A percentile compares a stretch with the other conserved stretches of the same genome.
Evolutionary conservation across 2,113 vertebrate genomes (phyloP).

Genomic region (Ancistrus triradiatus): DNA sequence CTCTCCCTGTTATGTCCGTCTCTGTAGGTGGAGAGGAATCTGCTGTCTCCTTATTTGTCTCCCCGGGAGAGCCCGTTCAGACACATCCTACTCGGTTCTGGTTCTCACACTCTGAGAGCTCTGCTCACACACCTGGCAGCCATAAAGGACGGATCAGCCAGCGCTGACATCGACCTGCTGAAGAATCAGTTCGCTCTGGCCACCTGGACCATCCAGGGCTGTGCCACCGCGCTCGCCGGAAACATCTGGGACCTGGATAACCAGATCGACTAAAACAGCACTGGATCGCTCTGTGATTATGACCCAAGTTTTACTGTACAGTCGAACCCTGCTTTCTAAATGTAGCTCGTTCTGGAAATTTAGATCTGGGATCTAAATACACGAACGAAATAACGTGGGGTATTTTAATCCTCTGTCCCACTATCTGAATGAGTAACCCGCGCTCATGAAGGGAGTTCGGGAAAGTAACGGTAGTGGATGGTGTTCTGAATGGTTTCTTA

Average conservation of each 20-base stretch:
- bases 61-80: slow-evolving; percentile 78
- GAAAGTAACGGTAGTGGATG: too few relatives aligned
- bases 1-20: too few relatives aligned
- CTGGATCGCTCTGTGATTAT: not conserved
- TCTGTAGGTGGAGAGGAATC: slow-evolving; percentile 81
- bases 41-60: slow-evolving; percentile 84
- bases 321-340: too few relatives aligned
- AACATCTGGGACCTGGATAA: slow-evolving; percentile 85
- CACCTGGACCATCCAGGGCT: slow-evolving; percentile 90
- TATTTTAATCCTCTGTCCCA: too few relatives aligned
- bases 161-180: slow-evolving; percentile 63
- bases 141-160: slow-evolving; percentile 27
- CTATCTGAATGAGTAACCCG: too few relatives aligned
- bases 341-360: too few relatives aligned
- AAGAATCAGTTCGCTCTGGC: slow-evolving; percentile 79
- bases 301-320: too few relatives aligned
- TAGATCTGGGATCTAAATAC: too few relatives aligned
- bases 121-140: slow-evolving; percentile 69
- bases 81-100: slow-evolving; percentile 83
- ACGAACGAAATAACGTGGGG: too few relatives aligned
- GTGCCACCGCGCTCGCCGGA: slow-evolving; percentile 81
- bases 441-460: too few relatives aligned
- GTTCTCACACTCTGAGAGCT: slow-evolving; percentile 76
- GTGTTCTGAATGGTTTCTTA: too few relatives aligned
- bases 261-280: slow-evolving; percentile 49